Conservation (phyloP, 2,888 invertebrate genomes). For the Parnassius orleans region DNA sequence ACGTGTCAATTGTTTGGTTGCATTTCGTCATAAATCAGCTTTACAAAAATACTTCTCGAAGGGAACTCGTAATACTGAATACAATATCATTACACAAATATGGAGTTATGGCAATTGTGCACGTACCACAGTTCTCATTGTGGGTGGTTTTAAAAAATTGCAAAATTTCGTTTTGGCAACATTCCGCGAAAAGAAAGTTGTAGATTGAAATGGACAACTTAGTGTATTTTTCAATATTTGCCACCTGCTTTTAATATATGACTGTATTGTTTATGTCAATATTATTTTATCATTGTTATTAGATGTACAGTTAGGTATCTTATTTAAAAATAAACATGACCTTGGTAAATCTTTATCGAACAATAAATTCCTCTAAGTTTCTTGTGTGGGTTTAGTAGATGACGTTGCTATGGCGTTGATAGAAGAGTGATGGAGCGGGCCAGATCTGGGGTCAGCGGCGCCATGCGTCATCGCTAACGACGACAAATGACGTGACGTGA, state of each 20-base stretch:
- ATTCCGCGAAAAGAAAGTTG: conserved; percentile 73
- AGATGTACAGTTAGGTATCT: background rate
- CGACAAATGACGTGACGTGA: conserved; percentile 75
- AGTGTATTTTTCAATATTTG: conserved; percentile 48
- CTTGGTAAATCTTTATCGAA: conserved; percentile 9
- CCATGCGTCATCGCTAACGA: conserved; percentile 79
- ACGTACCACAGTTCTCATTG: conserved; percentile 62
- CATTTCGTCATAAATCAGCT: conserved; percentile 76
- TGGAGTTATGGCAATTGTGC: conserved; percentile 75
- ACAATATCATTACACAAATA: conserved; percentile 78
- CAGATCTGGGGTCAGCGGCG: conserved; percentile 66
- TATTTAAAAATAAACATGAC: conserved; percentile 14
- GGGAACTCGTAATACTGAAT: conserved; percentile 68
- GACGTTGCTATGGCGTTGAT: conserved; percentile 46
- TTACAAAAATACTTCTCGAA: conserved; percentile 64
- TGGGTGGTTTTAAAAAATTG: conserved; percentile 68
- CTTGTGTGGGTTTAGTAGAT: conserved; percentile 23
- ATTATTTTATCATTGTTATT: conserved; percentile 11
- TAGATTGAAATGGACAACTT: conserved; percentile 36
- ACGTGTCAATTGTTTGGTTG: conserved; percentile 71
- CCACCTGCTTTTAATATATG: conserved; percentile 55
- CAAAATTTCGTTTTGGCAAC: conserved; percentile 50
- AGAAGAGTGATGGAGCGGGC: conserved; percentile 74
- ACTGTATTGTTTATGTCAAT: conserved; percentile 19
- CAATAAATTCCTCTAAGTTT: background rate